These are phyloP conservation scores for Eristalis pertinax DNA, from an alignment of 2,888 invertebrate species.

Conservation along the genomic window DNA sequence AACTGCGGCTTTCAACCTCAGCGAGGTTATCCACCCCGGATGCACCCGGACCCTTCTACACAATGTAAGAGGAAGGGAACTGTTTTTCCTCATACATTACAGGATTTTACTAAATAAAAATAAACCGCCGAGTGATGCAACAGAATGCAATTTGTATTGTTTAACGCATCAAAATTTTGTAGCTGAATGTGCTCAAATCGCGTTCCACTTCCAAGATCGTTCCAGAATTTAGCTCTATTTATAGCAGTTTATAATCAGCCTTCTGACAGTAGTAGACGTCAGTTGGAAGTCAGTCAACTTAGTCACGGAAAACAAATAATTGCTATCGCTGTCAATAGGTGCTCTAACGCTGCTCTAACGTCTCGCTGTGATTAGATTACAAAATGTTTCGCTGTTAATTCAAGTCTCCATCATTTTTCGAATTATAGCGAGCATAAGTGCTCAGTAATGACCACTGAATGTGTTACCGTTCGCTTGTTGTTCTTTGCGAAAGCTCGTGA, in stretches of 20 bases:
- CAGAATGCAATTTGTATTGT: too few species aligned
- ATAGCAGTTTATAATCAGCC: neutral
- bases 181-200: neutral
- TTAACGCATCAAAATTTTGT: neutral
- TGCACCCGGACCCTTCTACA: too few species aligned
- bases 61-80: too few species aligned
- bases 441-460: constrained; percentile 63
- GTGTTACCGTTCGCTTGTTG: constrained; percentile 86
- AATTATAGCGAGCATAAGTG: neutral
- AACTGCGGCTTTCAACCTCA: too few species aligned
- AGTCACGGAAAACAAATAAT: too few species aligned
- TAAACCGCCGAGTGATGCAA: too few species aligned
- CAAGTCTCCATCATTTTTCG: neutral
- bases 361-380: neutral
- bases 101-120: too few species aligned
- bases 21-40: too few species aligned
- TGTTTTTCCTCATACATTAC: too few species aligned
- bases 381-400: neutral
- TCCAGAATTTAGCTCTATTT: neutral
- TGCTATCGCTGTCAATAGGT: too few species aligned
- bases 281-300: neutral
- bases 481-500: constrained; percentile 97
- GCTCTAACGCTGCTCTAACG: too few species aligned
- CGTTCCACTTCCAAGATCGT: neutral
- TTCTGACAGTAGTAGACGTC: neutral